Base-by-base conservation (phyloP, 1,140 invertebrate genomes). In the Aphaenogaster ashmeadi region DNA sequence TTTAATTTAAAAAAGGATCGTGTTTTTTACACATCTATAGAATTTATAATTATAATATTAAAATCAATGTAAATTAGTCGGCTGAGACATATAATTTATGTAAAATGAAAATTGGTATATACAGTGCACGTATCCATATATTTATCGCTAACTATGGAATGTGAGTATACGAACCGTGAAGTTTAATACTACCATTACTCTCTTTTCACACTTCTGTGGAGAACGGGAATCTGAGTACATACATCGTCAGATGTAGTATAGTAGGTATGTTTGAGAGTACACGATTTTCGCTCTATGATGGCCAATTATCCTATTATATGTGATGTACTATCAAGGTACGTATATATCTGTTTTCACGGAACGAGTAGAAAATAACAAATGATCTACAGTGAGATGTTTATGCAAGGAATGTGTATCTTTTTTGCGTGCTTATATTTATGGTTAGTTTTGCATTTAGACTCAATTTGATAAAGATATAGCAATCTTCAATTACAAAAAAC, bases 271-370 rank as follows among this genome's bases (percentile, higher is more conserved):
- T 47, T 50, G 8, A 74, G 33, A 60, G n/a, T 75, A 18, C 60
- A 60, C n/a, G 15, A 8, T 75, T 75, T 72, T 74, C 54, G 4
- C 27, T 75, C 13, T 18, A 38, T 21, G 18, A 60, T 75, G 54
- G 54, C 27, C 69, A 75, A 62, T 84, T 84, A 84, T 21, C n/a
- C 11, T 62, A 36, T 75, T 84, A 62, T 84, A 62, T 33, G 41
- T n/a, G 79, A 74, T 47, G 21, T 69, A 33, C 3, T 60, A 75
- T 84, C 27, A 75, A 50, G 33, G 4, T 56, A 71, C 27, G 27
- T 8, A 0, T 41, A 15, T 60, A 78, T 33, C 11, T 18, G 44
- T 62, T 74, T 84, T 50, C n/a, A 60, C 27, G 4, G 27, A 47
- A 21, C 66, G 6, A 71, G 11, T 54, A 44, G 11, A 36, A 60